These are phyloP conservation scores for Gymnodraco acuticeps DNA, from an alignment of 2,797 vertebrate species.

Conservation along the genomic window DNA sequence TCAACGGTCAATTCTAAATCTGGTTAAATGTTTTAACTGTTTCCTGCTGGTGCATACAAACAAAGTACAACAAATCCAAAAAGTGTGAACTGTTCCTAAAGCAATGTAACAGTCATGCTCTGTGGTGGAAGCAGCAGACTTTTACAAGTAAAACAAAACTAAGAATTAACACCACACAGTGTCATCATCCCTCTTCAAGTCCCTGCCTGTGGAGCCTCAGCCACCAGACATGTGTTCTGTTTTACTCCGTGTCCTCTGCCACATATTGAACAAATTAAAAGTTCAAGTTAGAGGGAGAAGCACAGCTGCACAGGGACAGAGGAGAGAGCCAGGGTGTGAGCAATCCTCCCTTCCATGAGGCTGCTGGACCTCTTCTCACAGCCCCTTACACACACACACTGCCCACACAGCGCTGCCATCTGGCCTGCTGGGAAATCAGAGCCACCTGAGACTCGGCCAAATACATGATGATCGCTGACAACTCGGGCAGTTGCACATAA, in stretches of 20 bases:
- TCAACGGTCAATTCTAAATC: not conserved
- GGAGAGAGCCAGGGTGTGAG: conserved; percentile 78
- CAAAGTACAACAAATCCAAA: not conserved
- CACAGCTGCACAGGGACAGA: conserved; percentile 78
- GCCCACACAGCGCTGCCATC: conserved; percentile 83
- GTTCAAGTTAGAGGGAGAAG: conserved; percentile 73
- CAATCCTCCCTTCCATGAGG: conserved; percentile 73
- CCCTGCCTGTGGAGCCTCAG: conserved; percentile 38
- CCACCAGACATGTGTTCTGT: conserved; percentile 69
- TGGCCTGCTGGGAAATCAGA: conserved; percentile 84
- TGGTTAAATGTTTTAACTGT: not conserved
- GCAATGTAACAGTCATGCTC: not conserved
- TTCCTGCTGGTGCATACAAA: not conserved
- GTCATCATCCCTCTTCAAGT: conserved; percentile 4
- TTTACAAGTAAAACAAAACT: conserved; percentile 7
- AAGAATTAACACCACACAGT: not conserved
- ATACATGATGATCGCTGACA: conserved; percentile 75
- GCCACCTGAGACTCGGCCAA: conserved; percentile 82
- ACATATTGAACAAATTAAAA: conserved; percentile 84
- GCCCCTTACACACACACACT: conserved; percentile 57
- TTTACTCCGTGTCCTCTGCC: conserved; percentile 59
- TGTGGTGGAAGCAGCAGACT: conserved; percentile 32
- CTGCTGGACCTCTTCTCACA: conserved; percentile 66
- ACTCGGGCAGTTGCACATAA: conserved; percentile 69
- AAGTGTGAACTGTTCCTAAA: conserved; percentile 19